Evolutionary conservation across 64 coral and sea anemone genomes (phyloP).

Genomic region (Stichodactyla helianthus): DNA sequence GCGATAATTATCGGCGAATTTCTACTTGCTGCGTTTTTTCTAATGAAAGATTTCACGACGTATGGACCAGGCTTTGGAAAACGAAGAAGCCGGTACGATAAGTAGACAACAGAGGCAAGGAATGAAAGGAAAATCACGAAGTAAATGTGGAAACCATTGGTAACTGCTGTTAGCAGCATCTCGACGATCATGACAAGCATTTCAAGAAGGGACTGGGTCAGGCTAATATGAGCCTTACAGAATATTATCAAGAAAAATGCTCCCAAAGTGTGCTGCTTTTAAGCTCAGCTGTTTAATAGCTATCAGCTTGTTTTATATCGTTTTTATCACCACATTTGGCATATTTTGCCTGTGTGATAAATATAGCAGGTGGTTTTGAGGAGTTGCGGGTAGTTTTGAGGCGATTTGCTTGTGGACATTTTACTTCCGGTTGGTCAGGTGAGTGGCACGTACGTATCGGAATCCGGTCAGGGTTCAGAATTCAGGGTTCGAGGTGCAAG

Average conservation of each 20-base stretch:
- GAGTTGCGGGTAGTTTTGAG: too few species aligned
- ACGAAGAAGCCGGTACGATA: slow-evolving; percentile 76
- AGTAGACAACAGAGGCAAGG: slow-evolving; percentile 44
- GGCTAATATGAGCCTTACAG: neutral
- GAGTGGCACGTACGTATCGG: too few species aligned
- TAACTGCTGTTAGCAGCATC: slow-evolving; percentile 69
- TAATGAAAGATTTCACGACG: slow-evolving; percentile 81
- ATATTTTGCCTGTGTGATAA: slow-evolving; percentile 6
- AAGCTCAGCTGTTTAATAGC: neutral
- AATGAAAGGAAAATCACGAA: slow-evolving; percentile 60
- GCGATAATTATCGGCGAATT: slow-evolving; percentile 65
- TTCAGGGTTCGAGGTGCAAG: too few species aligned
- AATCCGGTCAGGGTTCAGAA: too few species aligned
- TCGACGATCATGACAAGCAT: slow-evolving; percentile 87
- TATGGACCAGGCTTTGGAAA: slow-evolving; percentile 80
- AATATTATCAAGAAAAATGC: neutral
- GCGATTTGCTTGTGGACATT: neutral
- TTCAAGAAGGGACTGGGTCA: neutral
- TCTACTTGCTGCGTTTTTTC: slow-evolving; percentile 49
- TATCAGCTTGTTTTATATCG: neutral
- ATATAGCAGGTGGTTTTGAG: neutral
- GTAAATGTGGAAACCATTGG: slow-evolving; percentile 80
- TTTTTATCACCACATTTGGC: neutral
- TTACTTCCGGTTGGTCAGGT: neutral
- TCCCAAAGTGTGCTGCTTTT: neutral